Evolutionary conservation across 2,113 vertebrate species (phyloP).

Genomic region (Podarcis muralis): DNA sequence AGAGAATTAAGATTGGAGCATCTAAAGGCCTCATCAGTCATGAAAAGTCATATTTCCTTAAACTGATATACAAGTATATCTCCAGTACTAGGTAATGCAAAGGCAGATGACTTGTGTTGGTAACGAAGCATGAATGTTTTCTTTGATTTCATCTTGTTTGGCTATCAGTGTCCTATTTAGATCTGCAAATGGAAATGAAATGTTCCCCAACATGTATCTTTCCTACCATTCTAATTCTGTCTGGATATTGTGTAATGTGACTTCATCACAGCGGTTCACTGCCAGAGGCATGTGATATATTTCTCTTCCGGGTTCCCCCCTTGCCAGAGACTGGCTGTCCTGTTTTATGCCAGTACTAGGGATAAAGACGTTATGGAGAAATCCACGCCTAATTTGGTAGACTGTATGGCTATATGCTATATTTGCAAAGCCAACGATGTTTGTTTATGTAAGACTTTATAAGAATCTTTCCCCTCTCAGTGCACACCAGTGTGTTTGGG

Average conservation of each 20-base stretch:
- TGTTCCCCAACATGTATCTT: not conserved
- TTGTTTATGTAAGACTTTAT: slow-evolving; percentile 16
- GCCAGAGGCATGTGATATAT: not conserved
- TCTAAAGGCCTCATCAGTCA: not conserved
- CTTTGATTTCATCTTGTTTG: slow-evolving; percentile 19
- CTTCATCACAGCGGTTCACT: slow-evolving; percentile 41
- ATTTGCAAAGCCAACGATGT: slow-evolving; percentile 25
- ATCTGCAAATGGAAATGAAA: slow-evolving; percentile 2
- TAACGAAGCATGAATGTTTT: slow-evolving; percentile 20
- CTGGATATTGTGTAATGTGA: slow-evolving; percentile 23
- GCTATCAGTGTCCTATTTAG: not conserved
- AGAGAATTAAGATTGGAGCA: not conserved
- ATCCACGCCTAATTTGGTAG: not conserved
- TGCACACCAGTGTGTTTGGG: not conserved
- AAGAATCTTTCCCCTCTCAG: slow-evolving; percentile 13
- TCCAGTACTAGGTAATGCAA: not conserved
- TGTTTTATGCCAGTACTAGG: slow-evolving; percentile 21
- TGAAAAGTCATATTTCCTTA: not conserved
- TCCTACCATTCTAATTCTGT: not conserved
- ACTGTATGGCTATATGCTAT: not conserved
- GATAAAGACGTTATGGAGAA: not conserved
- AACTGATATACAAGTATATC: not conserved
- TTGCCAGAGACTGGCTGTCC: slow-evolving; percentile 26
- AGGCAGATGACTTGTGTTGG: not conserved
- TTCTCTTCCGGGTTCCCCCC: slow-evolving; percentile 13